Evolutionary conservation across 2,113 vertebrate genomes (phyloP).

Genomic region (Potamarius usumacintae): DNA sequence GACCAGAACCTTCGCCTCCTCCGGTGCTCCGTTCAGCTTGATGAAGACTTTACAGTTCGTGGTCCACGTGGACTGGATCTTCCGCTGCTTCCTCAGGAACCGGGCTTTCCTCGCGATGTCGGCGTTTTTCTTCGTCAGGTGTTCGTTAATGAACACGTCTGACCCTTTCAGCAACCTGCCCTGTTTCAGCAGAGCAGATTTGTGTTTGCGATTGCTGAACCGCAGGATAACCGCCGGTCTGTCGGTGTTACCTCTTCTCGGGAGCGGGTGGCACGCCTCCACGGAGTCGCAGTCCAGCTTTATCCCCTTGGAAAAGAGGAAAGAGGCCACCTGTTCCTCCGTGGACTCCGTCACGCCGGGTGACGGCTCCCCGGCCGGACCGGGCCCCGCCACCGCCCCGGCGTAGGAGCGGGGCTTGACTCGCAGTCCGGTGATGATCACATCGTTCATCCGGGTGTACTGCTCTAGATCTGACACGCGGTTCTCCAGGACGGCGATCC

Average conservation of each 20-base stretch:
- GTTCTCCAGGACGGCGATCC: too few species aligned
- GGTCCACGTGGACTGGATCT: conserved; percentile 16
- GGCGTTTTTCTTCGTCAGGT: background rate
- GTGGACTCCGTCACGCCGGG: background rate
- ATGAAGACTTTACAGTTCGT: conserved; percentile 26
- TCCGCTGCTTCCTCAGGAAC: conserved; percentile 5
- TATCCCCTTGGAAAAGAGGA: background rate
- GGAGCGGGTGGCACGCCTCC: background rate
- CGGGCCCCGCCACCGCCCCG: background rate
- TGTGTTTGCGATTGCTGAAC: conserved; percentile 30
- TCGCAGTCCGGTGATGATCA: background rate
- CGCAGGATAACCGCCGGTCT: background rate
- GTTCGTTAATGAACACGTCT: conserved; percentile 24
- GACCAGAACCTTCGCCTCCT: background rate
- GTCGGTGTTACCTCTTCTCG: background rate
- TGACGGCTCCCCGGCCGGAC: background rate
- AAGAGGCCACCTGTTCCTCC: background rate
- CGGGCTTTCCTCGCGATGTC: background rate
- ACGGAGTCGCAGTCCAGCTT: background rate
- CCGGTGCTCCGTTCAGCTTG: conserved; percentile 3
- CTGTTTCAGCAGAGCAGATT: conserved; percentile 26
- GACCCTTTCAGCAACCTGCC: conserved; percentile 22
- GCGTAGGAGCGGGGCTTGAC: background rate
- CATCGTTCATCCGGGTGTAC: too few species aligned
- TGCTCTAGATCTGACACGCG: too few species aligned